phyloP scores from a whole-genome alignment of 2,888 invertebrate genomes.

The Standfussiana lucernea region DNA sequence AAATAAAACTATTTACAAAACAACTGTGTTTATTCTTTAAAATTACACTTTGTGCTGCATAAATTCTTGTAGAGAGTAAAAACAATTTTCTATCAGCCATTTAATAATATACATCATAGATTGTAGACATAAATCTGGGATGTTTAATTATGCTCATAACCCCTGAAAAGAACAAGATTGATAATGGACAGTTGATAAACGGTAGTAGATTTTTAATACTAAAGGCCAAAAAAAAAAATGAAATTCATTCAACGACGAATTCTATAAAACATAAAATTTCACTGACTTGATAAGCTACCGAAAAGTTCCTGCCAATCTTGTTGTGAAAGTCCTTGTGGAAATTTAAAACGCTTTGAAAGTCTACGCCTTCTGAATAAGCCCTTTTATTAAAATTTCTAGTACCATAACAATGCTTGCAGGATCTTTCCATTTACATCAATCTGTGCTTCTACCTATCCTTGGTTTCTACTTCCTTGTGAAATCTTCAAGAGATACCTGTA shows the following conservation, averaged over 20 bases:
- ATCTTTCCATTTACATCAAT: not conserved
- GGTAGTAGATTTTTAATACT: not conserved
- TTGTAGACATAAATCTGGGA: not conserved
- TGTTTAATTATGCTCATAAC: no score
- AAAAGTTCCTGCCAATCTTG: not conserved
- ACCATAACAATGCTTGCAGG: not conserved
- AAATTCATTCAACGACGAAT: not conserved
- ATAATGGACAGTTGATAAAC: not conserved
- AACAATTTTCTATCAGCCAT: no score
- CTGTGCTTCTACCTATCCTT: not conserved
- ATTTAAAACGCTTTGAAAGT: not conserved
- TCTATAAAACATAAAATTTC: not conserved
- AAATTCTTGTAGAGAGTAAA: no score
- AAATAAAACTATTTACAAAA: no score
- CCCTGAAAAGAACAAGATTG: not conserved
- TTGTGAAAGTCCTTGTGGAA: not conserved
- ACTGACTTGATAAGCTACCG: not conserved
- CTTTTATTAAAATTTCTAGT: not conserved
- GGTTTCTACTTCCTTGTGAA: not conserved
- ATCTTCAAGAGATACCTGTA: constrained; percentile 28
- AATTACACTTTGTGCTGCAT: no score
- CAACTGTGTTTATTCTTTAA: no score
- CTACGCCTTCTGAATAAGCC: not conserved
- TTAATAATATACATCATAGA: not conserved
- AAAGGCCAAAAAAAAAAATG: not conserved